Evolutionary conservation across 2,888 invertebrate genomes (phyloP).

Genomic region (Euproctis similis): DNA sequence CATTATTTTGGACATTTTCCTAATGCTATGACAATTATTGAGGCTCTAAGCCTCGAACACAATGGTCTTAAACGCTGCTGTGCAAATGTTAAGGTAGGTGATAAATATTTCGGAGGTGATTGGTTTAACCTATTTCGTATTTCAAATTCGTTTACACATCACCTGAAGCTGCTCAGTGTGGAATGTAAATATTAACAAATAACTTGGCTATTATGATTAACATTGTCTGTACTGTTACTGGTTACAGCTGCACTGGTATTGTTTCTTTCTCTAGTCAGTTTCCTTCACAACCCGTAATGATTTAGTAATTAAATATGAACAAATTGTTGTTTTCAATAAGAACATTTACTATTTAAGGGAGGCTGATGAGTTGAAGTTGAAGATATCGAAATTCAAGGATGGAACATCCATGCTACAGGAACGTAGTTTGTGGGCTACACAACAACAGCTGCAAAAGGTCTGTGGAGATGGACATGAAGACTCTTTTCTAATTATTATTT

Average conservation of each 20-base stretch:
- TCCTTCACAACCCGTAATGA: too few relatives aligned
- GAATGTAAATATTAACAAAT: too few relatives aligned
- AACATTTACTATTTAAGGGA: too few relatives aligned
- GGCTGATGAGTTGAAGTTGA: constrained; percentile 83
- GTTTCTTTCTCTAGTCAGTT: too few relatives aligned
- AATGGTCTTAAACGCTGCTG: constrained; percentile 86
- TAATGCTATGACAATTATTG: constrained; percentile 68
- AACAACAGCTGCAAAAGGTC: constrained; percentile 68
- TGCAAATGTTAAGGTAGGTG: constrained; percentile 83
- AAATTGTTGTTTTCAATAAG: too few relatives aligned
- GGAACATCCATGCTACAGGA: constrained; percentile 65
- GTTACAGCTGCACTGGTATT: too few relatives aligned
- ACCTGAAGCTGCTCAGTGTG: too few relatives aligned
- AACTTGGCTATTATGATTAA: too few relatives aligned
- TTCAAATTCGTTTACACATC: constrained; percentile 9
- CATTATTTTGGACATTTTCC: constrained; percentile 46
- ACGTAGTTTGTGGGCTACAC: constrained; percentile 57
- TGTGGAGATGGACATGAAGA: too few relatives aligned
- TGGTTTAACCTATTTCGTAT: constrained; percentile 19
- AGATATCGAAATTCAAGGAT: constrained; percentile 79
- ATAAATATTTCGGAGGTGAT: constrained; percentile 6
- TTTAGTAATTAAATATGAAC: too few relatives aligned
- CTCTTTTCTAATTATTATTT: too few relatives aligned
- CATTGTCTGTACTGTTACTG: too few relatives aligned
- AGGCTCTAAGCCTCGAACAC: constrained; percentile 71